Percentiles rank a stretch among this genome's conserved stretches.
These are phyloP conservation scores for Zapus hudsonius DNA, from an alignment of 2,113 vertebrate species.

Conservation along the genomic window DNA sequence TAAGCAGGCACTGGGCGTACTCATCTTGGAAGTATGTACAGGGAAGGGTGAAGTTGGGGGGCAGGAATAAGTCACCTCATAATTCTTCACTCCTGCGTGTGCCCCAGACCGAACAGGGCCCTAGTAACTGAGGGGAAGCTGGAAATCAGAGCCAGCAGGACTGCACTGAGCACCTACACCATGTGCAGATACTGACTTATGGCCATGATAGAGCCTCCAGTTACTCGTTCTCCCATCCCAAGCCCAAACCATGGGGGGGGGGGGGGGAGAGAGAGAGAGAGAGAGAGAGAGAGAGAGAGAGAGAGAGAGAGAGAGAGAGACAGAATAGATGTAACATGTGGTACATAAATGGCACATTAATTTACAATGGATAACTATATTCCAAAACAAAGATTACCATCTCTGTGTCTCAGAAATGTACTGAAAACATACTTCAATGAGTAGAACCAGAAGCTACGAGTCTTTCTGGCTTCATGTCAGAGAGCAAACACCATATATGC, in stretches of 20 bases:
- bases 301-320: not conserved
- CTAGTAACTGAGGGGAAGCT: not conserved
- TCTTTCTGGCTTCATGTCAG: not conserved
- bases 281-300: not conserved
- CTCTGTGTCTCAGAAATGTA: not conserved
- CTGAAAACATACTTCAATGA: not conserved
- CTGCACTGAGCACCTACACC: not conserved
- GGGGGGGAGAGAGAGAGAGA: too few relatives aligned
- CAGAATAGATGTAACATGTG: not conserved
- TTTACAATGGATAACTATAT: not conserved
- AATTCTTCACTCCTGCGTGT: not conserved
- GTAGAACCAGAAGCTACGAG: not conserved
- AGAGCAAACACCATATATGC: not conserved
- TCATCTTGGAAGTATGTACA: not conserved
- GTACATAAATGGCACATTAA: not conserved
- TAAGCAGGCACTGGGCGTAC: constrained; percentile 74
- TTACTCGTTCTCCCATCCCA: not conserved
- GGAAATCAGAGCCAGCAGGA: not conserved
- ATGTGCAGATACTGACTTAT: not conserved
- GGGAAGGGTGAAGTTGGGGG: not conserved
- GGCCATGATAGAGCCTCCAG: not conserved
- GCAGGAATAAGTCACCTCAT: not conserved
- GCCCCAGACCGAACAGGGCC: not conserved
- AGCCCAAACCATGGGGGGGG: not conserved
- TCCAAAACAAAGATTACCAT: not conserved